Evolutionary conservation across 2,797 vertebrate genomes (phyloP).

Genomic region (Urosaurus nigricauda): DNA sequence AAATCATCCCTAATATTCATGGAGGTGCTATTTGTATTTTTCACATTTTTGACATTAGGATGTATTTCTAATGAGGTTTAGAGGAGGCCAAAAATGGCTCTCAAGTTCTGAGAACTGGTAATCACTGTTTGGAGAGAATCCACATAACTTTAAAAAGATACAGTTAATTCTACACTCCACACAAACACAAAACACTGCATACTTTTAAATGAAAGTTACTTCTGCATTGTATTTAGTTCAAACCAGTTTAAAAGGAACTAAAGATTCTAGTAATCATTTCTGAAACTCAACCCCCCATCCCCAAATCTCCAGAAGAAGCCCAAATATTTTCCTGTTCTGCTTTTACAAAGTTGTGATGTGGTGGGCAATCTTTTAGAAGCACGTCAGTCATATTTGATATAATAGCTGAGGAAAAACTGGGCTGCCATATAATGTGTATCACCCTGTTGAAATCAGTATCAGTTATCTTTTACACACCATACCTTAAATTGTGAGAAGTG

Average conservation of each 20-base stretch:
- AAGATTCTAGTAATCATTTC: neutral
- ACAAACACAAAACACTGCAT: no score
- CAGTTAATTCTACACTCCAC: no score
- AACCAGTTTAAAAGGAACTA: neutral
- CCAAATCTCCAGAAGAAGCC: neutral
- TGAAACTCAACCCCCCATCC: neutral
- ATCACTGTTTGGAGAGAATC: no score
- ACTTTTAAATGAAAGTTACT: neutral
- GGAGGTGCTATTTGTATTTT: no score
- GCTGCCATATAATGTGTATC: neutral
- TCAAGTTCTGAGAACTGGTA: no score
- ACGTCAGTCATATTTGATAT: neutral
- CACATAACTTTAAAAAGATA: no score
- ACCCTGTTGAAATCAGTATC: conserved; percentile 1
- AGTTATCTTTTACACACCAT: conserved; percentile 23
- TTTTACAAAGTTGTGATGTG: neutral
- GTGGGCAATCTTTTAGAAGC: neutral
- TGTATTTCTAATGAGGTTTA: no score
- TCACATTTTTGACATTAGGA: no score
- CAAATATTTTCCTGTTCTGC: no score
- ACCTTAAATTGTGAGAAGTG: conserved; percentile 48
- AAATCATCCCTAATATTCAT: no score
- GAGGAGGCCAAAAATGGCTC: no score
- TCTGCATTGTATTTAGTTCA: neutral
- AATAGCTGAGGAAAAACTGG: neutral